Base-by-base conservation (phyloP, 2,797 vertebrate genomes). In the Manis pentadactyla region DNA sequence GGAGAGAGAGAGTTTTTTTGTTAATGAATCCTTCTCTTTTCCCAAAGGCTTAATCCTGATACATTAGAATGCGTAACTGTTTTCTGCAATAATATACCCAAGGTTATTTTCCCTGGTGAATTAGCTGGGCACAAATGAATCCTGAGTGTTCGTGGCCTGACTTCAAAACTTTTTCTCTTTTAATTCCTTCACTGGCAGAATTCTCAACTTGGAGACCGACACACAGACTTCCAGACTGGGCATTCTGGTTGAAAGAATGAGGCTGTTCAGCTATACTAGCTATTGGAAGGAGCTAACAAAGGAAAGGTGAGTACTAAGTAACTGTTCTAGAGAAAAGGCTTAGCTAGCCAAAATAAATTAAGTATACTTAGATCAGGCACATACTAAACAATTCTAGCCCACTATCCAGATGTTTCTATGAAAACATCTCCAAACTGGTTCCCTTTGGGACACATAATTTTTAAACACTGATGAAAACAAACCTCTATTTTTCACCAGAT, bases 71-170 rank as follows among this genome's bases (percentile, higher is more conserved):
- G 34, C 12, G 93, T 97, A 31, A 89, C 94, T 95, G 92, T 96
- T 83, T 93, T 71, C 79, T 86, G 61, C 42, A 86, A 73, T 94
- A 94, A 95, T 93, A 95, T 64, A 75, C 61, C 75, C 84, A 95
- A 83, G 88, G 94, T 93, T 96, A 94, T 97, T 97, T 96, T 96
- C 77, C 85, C 71, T 84, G 78, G 63, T 12, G 46, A 95, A 90
- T 95, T 97, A 93, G 34, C 68, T 59, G 55, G 71, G 42, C 51
- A 89, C 66, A 96, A 86, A 95, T 95, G 73, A 93, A 88, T 92
- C 49, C 71, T 86, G 23, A 57, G 42, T 85, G 95, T 96, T 93
- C 66, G 49, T 93, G 83, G 78, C 64, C 88, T 97, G 79, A 87
- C 66, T 96, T 95, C 64, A 94, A 51, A 66, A 19, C 37, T n/a